phyloP scores from a whole-genome alignment of 2,113 vertebrate genomes.

The Ochotona curzoniae region DNA sequence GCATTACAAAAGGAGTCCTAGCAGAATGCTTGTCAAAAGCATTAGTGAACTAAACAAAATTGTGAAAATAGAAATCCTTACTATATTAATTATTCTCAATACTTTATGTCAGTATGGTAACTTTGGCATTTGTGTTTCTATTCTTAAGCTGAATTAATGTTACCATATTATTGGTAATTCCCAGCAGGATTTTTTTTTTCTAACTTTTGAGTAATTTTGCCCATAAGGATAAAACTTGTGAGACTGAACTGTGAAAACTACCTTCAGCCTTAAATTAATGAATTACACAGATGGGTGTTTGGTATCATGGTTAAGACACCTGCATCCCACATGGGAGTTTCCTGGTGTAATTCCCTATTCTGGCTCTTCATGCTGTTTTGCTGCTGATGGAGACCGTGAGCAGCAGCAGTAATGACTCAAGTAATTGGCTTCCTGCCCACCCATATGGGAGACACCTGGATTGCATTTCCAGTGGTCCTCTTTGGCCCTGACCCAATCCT shows the following conservation, averaged over 20 bases:
- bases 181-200: not conserved
- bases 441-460: no score
- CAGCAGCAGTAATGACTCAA: no score
- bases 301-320: no score
- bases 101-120: not conserved
- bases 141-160: constrained; percentile 48
- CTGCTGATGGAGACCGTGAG: no score
- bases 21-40: not conserved
- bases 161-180: constrained; percentile 18
- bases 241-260: constrained; percentile 19
- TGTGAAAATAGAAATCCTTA: constrained; percentile 5
- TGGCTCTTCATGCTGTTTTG: no score
- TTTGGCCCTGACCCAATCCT: no score
- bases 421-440: no score
- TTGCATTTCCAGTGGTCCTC: no score
- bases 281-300: not conserved
- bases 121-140: not conserved
- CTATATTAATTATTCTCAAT: not conserved
- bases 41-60: not conserved
- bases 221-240: constrained; percentile 13
- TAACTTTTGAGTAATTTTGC: constrained; percentile 32
- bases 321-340: no score
- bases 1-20: not conserved
- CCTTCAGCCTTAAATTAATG: constrained; percentile 13
- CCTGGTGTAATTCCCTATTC: no score